phyloP scores from a whole-genome alignment of 2,888 invertebrate genomes.

The Diaperis boleti region DNA sequence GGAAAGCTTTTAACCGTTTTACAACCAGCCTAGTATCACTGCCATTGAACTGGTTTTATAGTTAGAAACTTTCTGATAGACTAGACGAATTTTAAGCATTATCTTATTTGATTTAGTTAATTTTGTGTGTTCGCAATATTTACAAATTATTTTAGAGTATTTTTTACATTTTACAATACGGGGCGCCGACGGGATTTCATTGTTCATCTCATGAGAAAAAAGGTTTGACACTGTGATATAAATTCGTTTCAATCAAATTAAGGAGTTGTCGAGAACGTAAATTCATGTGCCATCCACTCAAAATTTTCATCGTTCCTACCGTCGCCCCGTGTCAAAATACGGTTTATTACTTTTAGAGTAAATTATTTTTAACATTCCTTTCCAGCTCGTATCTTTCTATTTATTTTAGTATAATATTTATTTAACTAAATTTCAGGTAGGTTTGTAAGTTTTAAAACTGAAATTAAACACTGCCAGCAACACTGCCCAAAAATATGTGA shows the following conservation, averaged over 20 bases:
- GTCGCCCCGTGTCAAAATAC: slow-evolving; percentile 1
- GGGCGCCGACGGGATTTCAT: not conserved
- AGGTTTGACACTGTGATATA: slow-evolving; percentile 34
- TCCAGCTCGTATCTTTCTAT: slow-evolving; percentile 44
- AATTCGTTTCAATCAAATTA: slow-evolving; percentile 23
- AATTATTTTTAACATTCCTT: slow-evolving; percentile 42
- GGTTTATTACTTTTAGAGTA: slow-evolving; percentile 19
- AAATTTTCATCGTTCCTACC: slow-evolving; percentile 1
- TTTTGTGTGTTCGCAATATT: slow-evolving; percentile 61
- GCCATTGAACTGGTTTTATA: slow-evolving; percentile 60
- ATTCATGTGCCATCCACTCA: slow-evolving; percentile 11
- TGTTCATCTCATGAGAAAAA: not conserved
- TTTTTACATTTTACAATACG: slow-evolving; percentile 29
- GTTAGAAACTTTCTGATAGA: slow-evolving; percentile 54
- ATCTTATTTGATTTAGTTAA: slow-evolving; percentile 53
- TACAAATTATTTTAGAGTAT: slow-evolving; percentile 49
- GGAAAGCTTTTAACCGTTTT: slow-evolving; percentile 56
- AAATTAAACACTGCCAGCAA: slow-evolving; percentile 50
- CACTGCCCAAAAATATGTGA: slow-evolving; percentile 51
- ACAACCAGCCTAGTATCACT: slow-evolving; percentile 62
- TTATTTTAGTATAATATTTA: slow-evolving; percentile 46
- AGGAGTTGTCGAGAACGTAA: slow-evolving; percentile 1
- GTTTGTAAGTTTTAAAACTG: slow-evolving; percentile 20
- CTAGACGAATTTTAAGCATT: slow-evolving; percentile 52
- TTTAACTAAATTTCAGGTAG: slow-evolving; percentile 28